Evolutionary conservation across 2,797 vertebrate species (phyloP).

Genomic region (Falco peregrinus): DNA sequence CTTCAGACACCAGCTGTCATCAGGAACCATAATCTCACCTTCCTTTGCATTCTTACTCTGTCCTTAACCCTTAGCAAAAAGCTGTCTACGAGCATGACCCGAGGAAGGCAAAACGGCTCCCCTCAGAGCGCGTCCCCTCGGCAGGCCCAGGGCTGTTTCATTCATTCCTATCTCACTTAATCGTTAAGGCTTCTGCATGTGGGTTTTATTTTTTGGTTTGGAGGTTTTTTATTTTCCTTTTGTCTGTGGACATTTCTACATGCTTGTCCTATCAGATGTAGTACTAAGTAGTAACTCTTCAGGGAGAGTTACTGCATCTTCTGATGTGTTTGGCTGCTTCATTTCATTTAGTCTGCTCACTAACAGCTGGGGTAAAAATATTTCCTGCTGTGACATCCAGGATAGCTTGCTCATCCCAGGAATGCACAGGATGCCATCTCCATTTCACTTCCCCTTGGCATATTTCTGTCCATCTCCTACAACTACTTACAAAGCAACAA

Average conservation of each 20-base stretch:
- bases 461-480: not conserved
- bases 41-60: not conserved
- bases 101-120: not conserved
- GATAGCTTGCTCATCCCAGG: not conserved
- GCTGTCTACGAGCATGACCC: not conserved
- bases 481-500: not conserved
- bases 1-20: not conserved
- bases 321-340: not conserved
- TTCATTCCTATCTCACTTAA: not conserved
- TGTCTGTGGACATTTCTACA: not conserved
- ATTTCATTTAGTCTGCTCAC: not conserved
- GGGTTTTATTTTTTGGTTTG: not conserved
- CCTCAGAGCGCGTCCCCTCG: rapidly evolving
- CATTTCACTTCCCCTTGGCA: not conserved
- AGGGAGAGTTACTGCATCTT: not conserved
- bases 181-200: rapidly evolving
- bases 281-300: not conserved
- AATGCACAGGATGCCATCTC: not conserved
- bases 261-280: not conserved
- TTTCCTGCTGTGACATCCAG: not conserved
- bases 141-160: not conserved
- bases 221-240: rapidly evolving
- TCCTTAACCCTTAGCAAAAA: not conserved
- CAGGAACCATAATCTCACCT: not conserved
- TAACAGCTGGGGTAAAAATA: not conserved